phyloP scores from a whole-genome alignment of 2,113 vertebrate genomes.

The Ictalurus furcatus region DNA sequence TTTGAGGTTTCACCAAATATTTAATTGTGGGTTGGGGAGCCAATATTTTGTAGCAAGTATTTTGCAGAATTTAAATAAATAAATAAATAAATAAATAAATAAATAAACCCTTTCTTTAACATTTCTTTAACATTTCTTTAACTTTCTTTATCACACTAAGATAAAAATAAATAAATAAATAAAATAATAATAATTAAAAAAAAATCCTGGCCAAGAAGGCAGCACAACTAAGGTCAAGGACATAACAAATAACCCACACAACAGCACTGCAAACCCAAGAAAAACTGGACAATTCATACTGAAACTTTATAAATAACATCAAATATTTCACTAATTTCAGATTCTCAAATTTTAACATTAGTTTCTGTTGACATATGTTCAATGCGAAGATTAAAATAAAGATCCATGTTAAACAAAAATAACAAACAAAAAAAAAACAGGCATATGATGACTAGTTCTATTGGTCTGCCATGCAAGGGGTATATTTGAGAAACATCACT shows the following conservation, averaged over 20 bases:
- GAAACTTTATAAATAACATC: not conserved
- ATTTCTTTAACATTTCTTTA: not conserved
- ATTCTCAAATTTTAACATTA: no score
- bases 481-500: not conserved
- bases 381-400: not conserved
- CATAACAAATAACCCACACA: not conserved
- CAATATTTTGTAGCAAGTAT: not conserved
- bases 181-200: not conserved
- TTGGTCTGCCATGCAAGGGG: no score
- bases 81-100: no score
- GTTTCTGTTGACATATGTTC: not conserved
- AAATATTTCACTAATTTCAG: not conserved
- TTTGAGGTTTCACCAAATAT: slow-evolving; percentile 7
- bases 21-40: not conserved
- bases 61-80: not conserved
- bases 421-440: no score
- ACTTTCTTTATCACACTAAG: not conserved
- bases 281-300: not conserved
- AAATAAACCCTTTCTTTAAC: not conserved
- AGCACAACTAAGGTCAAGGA: not conserved
- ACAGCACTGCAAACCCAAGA: not conserved
- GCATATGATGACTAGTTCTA: no score
- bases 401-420: not conserved
- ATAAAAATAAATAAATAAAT: not conserved
- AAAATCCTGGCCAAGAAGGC: not conserved